Conservation (phyloP, 2,797 vertebrate genomes). For the Platyrinchus mystaceus region DNA sequence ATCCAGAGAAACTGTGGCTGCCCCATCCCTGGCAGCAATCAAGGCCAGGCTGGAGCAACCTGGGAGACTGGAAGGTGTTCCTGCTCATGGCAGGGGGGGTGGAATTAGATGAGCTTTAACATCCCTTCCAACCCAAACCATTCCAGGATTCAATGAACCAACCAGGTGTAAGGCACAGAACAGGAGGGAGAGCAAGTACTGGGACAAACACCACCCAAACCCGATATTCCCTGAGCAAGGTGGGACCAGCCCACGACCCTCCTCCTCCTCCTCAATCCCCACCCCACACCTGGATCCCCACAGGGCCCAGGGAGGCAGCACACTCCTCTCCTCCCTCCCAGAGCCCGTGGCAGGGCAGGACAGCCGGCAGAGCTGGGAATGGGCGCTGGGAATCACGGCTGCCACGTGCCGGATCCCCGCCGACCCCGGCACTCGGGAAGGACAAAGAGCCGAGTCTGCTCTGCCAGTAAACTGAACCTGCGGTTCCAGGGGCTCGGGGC, state of each 20-base stretch:
- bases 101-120: neutral
- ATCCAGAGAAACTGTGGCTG: neutral
- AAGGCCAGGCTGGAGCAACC: neutral
- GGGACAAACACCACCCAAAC: neutral
- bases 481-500: slow-evolving; percentile 18
- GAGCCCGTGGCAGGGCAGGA: neutral
- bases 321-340: neutral
- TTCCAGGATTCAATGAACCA: neutral
- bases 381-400: neutral
- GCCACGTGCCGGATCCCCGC: neutral
- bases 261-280: neutral
- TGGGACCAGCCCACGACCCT: neutral
- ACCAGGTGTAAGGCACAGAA: neutral
- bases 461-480: slow-evolving; percentile 26
- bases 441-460: slow-evolving; percentile 29
- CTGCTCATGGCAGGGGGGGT: neutral
- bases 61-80: neutral
- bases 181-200: neutral
- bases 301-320: neutral
- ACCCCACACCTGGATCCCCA: fast-evolving
- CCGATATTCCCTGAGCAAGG: fast-evolving
- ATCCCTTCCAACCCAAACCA: neutral
- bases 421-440: neutral
- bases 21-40: neutral
- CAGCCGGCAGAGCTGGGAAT: neutral